Conservation (phyloP, 1,140 invertebrate species). For the Orchesella cincta region DNA sequence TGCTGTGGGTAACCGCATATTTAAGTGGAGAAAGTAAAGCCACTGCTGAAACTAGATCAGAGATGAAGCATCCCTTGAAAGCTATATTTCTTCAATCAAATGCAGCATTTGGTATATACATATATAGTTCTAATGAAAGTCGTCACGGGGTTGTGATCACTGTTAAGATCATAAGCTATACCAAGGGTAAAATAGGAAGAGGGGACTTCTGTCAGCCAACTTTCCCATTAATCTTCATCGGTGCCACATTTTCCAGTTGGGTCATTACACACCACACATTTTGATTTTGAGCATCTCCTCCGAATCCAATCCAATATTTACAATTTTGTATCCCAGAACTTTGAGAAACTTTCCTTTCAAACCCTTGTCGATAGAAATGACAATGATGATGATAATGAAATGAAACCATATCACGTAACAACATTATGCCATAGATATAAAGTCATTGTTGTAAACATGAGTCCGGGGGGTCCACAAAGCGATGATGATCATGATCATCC, state of each 20-base stretch:
- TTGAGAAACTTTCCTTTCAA: too few species aligned
- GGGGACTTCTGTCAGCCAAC: background rate
- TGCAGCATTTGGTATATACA: too few species aligned
- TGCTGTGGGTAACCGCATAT: too few species aligned
- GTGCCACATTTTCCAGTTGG: conserved; percentile 50
- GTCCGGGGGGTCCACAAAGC: conserved; percentile 8
- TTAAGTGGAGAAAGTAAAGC: too few species aligned
- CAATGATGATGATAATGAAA: background rate
- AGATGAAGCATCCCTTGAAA: too few species aligned
- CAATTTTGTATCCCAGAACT: background rate
- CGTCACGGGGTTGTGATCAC: too few species aligned
- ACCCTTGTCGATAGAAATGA: too few species aligned
- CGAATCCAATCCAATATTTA: conserved; percentile 19
- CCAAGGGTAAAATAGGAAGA: too few species aligned
- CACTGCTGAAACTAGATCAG: too few species aligned
- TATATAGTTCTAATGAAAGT: too few species aligned
- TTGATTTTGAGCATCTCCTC: background rate
- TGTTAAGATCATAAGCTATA: too few species aligned
- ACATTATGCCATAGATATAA: background rate
- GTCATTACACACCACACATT: conserved; percentile 44
- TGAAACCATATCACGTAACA: background rate
- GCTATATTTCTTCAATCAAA: too few species aligned
- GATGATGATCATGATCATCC: background rate
- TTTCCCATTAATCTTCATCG: conserved; percentile 51
- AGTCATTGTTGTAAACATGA: conserved; percentile 26